phyloP scores from a whole-genome alignment of 2,888 invertebrate species.

The Lasioglossum pauxillum region DNA sequence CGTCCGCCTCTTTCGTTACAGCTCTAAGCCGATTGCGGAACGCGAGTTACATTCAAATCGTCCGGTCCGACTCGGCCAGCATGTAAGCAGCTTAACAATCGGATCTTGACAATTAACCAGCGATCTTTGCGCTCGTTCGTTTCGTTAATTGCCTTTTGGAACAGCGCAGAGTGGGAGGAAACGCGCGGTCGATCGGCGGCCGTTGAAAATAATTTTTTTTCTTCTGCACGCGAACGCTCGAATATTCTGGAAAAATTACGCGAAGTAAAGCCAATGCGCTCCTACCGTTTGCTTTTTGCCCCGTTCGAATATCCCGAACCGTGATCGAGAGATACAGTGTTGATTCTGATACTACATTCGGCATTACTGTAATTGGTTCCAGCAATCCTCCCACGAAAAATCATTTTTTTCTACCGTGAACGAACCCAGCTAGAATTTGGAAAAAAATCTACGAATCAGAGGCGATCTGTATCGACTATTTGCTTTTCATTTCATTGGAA shows the following conservation, averaged over 20 bases:
- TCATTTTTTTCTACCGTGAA: background rate
- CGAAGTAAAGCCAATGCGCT: background rate
- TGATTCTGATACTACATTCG: background rate
- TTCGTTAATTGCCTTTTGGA: background rate
- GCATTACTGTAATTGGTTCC: background rate
- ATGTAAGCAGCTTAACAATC: conserved; percentile 42
- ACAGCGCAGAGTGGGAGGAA: background rate
- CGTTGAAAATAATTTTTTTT: background rate
- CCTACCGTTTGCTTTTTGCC: background rate
- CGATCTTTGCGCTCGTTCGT: background rate
- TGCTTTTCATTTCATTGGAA: background rate
- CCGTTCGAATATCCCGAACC: background rate
- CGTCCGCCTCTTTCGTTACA: conserved; percentile 40
- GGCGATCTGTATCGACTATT: background rate
- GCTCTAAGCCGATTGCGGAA: conserved; percentile 43
- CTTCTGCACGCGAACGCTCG: background rate
- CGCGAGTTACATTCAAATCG: conserved; percentile 31
- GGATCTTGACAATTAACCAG: conserved; percentile 45
- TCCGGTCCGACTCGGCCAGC: conserved; percentile 13
- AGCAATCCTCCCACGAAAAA: background rate
- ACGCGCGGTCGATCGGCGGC: background rate
- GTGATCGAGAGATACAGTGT: background rate
- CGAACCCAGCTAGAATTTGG: too few relatives aligned
- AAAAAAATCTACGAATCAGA: background rate
- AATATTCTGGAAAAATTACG: background rate